phyloP scores from a whole-genome alignment of 2,113 vertebrate species.

The Nycticebus coucang region DNA sequence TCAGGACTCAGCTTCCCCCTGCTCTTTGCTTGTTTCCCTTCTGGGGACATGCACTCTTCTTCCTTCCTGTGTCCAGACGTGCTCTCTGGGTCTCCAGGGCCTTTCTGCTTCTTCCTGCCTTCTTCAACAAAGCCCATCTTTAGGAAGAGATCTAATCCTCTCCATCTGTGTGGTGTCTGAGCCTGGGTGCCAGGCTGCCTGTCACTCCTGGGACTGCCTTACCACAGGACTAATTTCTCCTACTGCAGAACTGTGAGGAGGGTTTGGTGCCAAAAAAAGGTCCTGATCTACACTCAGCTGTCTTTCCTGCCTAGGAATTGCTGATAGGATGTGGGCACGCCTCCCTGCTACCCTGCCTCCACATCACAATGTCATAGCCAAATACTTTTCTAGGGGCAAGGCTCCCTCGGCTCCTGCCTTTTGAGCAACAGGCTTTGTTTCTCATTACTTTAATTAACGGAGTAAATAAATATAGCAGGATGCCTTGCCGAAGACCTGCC shows the following conservation, averaged over 20 bases:
- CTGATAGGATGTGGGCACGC: background rate
- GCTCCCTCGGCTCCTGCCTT: background rate
- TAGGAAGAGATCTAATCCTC: background rate
- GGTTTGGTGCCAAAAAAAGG: background rate
- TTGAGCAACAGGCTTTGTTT: conserved; percentile 29
- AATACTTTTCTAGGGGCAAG: background rate
- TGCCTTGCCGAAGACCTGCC: conserved; percentile 15
- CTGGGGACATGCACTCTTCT: rapidly evolving
- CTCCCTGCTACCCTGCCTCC: background rate
- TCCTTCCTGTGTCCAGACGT: background rate
- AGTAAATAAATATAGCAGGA: conserved; percentile 47
- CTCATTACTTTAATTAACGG: conserved; percentile 58
- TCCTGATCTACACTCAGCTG: background rate
- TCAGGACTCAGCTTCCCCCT: background rate
- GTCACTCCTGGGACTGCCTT: background rate
- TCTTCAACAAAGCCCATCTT: background rate
- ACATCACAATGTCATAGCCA: background rate
- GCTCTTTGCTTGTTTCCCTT: background rate
- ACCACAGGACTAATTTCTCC: background rate
- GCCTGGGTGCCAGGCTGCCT: background rate
- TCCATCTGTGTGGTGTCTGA: background rate
- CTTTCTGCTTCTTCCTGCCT: background rate
- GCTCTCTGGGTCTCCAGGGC: background rate
- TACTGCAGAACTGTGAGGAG: background rate
- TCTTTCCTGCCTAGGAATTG: background rate